Evolutionary conservation across 2,797 vertebrate genomes (phyloP).

Genomic region (Clarias fuscus): DNA sequence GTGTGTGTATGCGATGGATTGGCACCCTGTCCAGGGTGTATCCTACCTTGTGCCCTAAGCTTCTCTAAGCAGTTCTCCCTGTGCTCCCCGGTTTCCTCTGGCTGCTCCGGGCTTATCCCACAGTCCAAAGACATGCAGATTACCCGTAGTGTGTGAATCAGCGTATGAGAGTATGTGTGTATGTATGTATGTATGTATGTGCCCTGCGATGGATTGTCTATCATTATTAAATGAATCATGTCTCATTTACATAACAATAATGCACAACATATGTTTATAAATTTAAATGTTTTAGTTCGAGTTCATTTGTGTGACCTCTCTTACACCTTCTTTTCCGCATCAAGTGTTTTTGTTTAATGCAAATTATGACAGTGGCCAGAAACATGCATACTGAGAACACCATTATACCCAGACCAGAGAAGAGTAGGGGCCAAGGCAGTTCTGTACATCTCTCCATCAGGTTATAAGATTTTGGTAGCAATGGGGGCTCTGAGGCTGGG

Average conservation of each 20-base stretch:
- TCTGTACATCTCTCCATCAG: conserved; percentile 21
- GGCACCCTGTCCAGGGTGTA: no score
- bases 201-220: neutral
- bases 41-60: no score
- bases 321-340: conserved; percentile 27
- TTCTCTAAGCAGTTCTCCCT: no score
- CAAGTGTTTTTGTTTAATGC: conserved; percentile 59
- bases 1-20: no score
- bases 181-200: no score
- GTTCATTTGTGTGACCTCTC: conserved; percentile 21
- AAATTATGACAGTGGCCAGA: conserved; percentile 60
- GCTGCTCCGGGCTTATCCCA: no score
- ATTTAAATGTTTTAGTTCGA: conserved; percentile 44
- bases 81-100: no score
- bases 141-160: no score
- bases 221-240: neutral
- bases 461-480: conserved; percentile 49
- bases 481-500: conserved; percentile 41
- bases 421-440: conserved; percentile 56
- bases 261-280: neutral
- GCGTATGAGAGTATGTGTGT: no score
- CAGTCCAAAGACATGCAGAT: no score
- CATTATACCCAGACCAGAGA: conserved; percentile 66
- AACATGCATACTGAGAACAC: conserved; percentile 63
- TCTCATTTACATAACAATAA: neutral